Percentiles rank a stretch among this genome's conserved stretches.
Evolutionary conservation across 2,797 vertebrate species (phyloP).

Genomic region (Hippopotamyrus pictus): DNA sequence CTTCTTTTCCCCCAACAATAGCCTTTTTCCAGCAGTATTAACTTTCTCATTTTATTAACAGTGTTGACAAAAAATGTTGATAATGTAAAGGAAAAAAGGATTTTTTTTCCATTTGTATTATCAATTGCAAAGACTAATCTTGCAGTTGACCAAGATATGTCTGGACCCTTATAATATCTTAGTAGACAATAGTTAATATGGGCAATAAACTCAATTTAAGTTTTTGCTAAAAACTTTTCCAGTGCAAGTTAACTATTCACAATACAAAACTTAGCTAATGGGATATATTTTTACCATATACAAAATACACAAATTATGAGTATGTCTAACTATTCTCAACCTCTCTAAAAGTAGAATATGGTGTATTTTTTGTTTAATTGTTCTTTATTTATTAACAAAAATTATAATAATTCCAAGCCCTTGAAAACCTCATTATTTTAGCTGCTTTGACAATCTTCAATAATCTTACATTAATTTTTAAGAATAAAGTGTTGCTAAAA

Average conservation of each 20-base stretch:
- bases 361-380: not conserved
- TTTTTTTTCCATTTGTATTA: not conserved
- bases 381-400: not conserved
- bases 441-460: not conserved
- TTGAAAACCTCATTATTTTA: not conserved
- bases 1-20: slow-evolving; percentile 35
- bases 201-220: not conserved
- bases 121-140: not conserved
- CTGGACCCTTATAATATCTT: not conserved
- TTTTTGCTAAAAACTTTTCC: not conserved
- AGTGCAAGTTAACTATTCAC: not conserved
- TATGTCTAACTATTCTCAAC: not conserved
- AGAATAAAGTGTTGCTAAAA: not conserved
- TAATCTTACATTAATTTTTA: not conserved
- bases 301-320: not conserved
- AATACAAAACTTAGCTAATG: not conserved
- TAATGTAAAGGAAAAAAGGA: not conserved
- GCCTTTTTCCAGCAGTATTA: not conserved
- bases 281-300: not conserved
- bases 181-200: not conserved
- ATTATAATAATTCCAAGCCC: not conserved
- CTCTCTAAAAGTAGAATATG: not conserved
- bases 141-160: not conserved
- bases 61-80: not conserved
- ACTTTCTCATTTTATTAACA: not conserved